These are phyloP conservation scores for Drosophila peninsularis DNA, from an alignment of 2,888 invertebrate species.

Conservation along the genomic window DNA sequence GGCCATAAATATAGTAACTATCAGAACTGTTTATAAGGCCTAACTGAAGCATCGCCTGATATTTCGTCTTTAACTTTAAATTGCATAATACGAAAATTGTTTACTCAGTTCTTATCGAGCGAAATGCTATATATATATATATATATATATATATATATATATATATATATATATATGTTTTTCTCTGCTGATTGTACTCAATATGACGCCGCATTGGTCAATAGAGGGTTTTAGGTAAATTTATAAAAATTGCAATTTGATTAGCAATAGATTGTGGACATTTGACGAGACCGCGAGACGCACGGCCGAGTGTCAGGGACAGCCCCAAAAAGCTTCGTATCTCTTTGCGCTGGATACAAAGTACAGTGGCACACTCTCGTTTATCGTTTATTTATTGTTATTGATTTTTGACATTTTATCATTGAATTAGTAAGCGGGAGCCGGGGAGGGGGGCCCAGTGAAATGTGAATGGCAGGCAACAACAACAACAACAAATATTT, in stretches of 20 bases:
- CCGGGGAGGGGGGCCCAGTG: conserved; percentile 1
- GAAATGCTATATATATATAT: background rate
- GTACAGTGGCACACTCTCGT: conserved; percentile 68
- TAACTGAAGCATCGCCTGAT: background rate
- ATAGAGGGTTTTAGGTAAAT: conserved; percentile 64
- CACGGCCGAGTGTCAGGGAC: conserved; percentile 44
- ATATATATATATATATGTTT: background rate
- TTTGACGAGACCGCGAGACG: conserved; percentile 34
- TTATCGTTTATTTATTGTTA: conserved; percentile 79
- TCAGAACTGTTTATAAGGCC: background rate
- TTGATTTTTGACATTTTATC: conserved; percentile 82
- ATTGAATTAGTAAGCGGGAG: conserved; percentile 71
- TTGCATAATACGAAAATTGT: conserved; percentile 11
- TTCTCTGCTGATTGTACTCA: conserved; percentile 33
- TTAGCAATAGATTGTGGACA: conserved; percentile 54
- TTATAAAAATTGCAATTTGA: conserved; percentile 79
- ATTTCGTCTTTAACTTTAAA: conserved; percentile 2
- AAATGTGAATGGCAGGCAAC: conserved; percentile 38
- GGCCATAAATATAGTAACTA: background rate
- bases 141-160: background rate
- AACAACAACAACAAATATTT: conserved; percentile 19
- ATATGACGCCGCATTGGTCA: conserved; percentile 58
- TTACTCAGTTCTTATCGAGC: conserved; percentile 3
- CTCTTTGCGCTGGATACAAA: conserved; percentile 59
- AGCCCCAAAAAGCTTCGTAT: conserved; percentile 35